A percentile compares a stretch with the other conserved stretches of the same genome.
These are phyloP conservation scores for Herminia tarsipennalis DNA, from an alignment of 2,888 invertebrate species.

Conservation along the genomic window DNA sequence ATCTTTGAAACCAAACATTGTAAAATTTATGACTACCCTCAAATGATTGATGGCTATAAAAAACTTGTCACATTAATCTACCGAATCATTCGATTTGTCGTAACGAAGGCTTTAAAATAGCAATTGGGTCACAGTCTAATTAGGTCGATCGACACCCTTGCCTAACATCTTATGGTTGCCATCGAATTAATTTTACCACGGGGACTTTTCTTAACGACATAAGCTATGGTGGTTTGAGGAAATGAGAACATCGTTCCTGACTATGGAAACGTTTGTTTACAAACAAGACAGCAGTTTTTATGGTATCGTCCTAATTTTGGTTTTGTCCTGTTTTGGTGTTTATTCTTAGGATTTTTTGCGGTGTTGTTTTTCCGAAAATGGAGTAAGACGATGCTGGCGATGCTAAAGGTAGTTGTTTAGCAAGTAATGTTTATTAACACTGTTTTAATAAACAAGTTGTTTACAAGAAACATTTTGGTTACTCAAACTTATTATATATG, in stretches of 20 bases:
- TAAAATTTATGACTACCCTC: background rate
- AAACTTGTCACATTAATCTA: slow-evolving; percentile 50
- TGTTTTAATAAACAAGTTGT: too few species aligned
- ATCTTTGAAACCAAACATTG: background rate
- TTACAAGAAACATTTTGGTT: too few species aligned
- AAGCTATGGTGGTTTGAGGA: slow-evolving; percentile 49
- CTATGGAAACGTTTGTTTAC: slow-evolving; percentile 41
- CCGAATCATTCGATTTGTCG: slow-evolving; percentile 58
- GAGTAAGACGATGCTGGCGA: too few species aligned
- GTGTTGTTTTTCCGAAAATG: slow-evolving; percentile 13
- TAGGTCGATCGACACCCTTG: slow-evolving; percentile 57
- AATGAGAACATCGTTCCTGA: slow-evolving; percentile 41
- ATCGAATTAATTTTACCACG: slow-evolving; percentile 68
- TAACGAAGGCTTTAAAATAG: slow-evolving; percentile 62
- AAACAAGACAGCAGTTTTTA: slow-evolving; percentile 20
- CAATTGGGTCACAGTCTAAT: slow-evolving; percentile 75
- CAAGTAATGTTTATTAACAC: too few species aligned
- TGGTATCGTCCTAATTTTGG: slow-evolving; percentile 5
- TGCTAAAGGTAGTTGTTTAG: too few species aligned
- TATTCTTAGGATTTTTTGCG: slow-evolving; percentile 20
- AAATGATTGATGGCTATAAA: slow-evolving; percentile 38
- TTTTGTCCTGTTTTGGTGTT: slow-evolving; percentile 7
- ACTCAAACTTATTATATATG: too few species aligned
- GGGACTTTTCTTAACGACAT: slow-evolving; percentile 71
- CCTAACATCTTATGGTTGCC: slow-evolving; percentile 67